A percentile compares a stretch with the other conserved stretches of the same genome.
Conservation (phyloP, 2,113 vertebrate species). For the Arizona elegans region DNA sequence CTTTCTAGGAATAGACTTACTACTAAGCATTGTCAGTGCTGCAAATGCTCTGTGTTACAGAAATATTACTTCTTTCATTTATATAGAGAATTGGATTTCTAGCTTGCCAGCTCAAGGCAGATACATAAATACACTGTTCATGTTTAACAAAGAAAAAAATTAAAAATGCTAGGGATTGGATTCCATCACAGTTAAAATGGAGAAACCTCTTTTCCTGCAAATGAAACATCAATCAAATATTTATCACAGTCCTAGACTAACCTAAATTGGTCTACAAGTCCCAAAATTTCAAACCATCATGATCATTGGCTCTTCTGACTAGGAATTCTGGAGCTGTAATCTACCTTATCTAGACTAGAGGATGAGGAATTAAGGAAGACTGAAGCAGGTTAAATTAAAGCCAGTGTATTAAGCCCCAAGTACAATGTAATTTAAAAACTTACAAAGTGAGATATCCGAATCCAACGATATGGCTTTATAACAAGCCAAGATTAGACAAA, state of each 20-base stretch:
- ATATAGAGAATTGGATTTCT: not conserved
- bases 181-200: not conserved
- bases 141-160: not conserved
- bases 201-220: not conserved
- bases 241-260: not conserved
- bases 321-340: not conserved
- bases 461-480: not conserved
- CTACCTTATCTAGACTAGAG: not conserved
- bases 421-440: not conserved
- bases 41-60: conserved; percentile 54
- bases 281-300: not conserved
- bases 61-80: not conserved
- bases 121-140: not conserved
- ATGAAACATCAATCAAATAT: not conserved
- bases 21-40: conserved; percentile 65
- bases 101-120: not conserved
- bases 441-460: not conserved
- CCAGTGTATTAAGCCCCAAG: not conserved
- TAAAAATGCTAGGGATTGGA: not conserved
- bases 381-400: not conserved
- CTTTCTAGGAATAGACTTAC: conserved; percentile 61
- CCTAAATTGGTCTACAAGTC: not conserved
- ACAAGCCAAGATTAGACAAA: not conserved
- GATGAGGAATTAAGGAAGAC: not conserved
- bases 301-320: not conserved